phyloP scores from a whole-genome alignment of 37 sponge, comb jelly and placozoan genomes.

The Mnemiopsis leidyi region DNA sequence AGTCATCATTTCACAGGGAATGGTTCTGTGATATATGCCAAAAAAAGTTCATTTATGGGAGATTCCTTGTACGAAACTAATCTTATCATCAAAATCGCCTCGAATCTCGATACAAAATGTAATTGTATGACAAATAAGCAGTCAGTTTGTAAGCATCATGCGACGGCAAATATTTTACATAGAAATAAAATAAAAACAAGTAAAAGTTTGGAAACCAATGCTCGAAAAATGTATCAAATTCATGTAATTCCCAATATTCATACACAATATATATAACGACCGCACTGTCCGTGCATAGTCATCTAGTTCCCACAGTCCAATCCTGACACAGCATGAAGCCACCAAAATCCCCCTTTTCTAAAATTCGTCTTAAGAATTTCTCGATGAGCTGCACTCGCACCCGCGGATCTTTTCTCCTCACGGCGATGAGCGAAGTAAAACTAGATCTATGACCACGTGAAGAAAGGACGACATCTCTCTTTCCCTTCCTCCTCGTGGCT shows the following conservation, averaged over 20 bases:
- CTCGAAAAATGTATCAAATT: not conserved
- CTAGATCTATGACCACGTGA: too few relatives aligned
- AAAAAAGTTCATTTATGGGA: not conserved
- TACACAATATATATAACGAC: not conserved
- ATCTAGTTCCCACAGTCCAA: too few relatives aligned
- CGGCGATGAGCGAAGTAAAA: too few relatives aligned
- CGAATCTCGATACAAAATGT: not conserved
- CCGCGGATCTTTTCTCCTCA: too few relatives aligned
- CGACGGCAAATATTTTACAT: not conserved
- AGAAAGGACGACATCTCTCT: too few relatives aligned
- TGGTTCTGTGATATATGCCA: not conserved
- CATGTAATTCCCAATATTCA: not conserved
- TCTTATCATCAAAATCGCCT: not conserved
- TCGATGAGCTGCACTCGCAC: too few relatives aligned
- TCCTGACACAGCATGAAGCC: too few relatives aligned
- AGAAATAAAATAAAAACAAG: not conserved
- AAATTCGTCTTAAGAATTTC: too few relatives aligned
- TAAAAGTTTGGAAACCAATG: not conserved
- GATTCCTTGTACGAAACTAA: not conserved
- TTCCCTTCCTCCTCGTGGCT: too few relatives aligned
- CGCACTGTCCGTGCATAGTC: too few relatives aligned
- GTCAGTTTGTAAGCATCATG: not conserved
- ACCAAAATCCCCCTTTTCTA: too few relatives aligned
- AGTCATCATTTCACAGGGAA: too few relatives aligned
- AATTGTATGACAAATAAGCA: not conserved